Evolutionary conservation across 2,888 invertebrate genomes (phyloP), one percentile per base, ranked within the genome.

Genomic region (Tachina grossa): DNA sequence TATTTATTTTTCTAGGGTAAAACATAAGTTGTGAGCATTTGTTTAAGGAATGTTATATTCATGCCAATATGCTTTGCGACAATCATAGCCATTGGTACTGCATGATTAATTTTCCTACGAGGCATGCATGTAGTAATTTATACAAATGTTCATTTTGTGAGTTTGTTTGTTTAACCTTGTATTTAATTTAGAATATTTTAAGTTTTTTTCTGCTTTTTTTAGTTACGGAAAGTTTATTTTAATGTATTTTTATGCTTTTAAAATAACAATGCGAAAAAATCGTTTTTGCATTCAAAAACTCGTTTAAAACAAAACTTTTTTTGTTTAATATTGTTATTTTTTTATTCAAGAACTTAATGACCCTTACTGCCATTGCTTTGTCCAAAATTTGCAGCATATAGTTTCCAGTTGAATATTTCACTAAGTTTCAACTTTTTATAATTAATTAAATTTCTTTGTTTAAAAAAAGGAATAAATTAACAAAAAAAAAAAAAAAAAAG

Each of bases 181-280:
- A 68, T 81, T 75, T 75, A 81, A 74, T 81, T 81, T 74, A 59
- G 22, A 47, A 31, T 39, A 66, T 61, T 74, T 55, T 68, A 66
- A 74, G 72, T 66, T 80, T 74, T 80, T 59, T 43, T 66, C 41
- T 39, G 14, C 19, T 14, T 43, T 63, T 79, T 55, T 47, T 57
- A 9, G 47, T 66, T 22, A 11, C 41, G 31, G 22, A 57, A 80
- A 74, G 16, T 74, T 74, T 65, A 9, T 49, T 66, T 51, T 41
- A 39, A 41, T 41, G 53, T 22, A 43, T 16, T 63, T 65, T 47
- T 45, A 13, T 39, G 19, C 59, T 19, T 61, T 69, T 47, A 11
- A 72, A 55, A 55, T n/a, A n/a, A 66, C 39, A 47, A 49, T 57
- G 45, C n/a, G 39, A 78, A 41, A 66, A 13, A 9, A 39, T 11